Conservation (phyloP, 2,797 vertebrate genomes). For the Cyclura pinguis region DNA sequence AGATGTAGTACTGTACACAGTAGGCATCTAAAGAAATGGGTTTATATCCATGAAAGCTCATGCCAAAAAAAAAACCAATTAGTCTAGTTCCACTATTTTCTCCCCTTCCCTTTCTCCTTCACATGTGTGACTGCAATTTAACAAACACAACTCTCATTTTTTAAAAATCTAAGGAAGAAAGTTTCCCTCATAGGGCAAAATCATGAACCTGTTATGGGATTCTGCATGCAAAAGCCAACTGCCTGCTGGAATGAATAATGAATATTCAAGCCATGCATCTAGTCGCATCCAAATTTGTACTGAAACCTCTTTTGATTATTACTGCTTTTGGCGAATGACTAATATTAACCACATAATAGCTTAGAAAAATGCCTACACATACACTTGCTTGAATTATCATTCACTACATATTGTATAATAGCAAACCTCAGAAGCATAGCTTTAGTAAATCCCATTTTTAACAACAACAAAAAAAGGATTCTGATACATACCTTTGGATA, state of each 20-base stretch:
- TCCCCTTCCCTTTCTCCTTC: too few species aligned
- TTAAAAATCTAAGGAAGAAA: background rate
- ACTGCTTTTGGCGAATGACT: background rate
- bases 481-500: constrained; percentile 90
- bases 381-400: background rate
- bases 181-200: background rate
- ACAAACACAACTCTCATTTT: background rate
- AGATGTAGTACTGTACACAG: too few species aligned
- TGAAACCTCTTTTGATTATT: background rate
- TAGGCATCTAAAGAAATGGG: too few species aligned
- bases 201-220: background rate
- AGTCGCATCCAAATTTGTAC: background rate
- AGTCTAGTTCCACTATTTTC: too few species aligned
- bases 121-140: background rate
- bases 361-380: background rate
- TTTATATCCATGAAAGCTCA: too few species aligned
- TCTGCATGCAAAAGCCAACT: background rate
- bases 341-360: background rate
- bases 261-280: background rate
- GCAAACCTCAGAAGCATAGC: background rate
- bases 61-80: too few species aligned
- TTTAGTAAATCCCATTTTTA: background rate
- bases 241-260: background rate
- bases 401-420: background rate
- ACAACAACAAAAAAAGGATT: background rate